Base-by-base conservation (phyloP, 1,140 invertebrate genomes). In the Conus ventricosus region DNA sequence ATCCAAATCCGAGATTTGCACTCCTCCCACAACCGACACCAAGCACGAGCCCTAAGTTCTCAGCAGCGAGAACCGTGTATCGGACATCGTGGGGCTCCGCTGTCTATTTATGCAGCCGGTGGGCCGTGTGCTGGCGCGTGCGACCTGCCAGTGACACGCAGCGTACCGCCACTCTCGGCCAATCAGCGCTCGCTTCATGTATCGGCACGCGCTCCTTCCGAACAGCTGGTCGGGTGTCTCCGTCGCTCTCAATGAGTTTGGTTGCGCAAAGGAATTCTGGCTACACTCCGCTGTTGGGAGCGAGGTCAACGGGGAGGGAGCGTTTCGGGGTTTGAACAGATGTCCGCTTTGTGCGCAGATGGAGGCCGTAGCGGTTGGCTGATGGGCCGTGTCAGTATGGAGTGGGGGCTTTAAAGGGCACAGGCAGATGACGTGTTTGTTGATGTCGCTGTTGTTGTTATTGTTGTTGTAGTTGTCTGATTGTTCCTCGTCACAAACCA, bases 211-310 rank as follows among this genome's bases (percentile, higher is more conserved):
- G 76, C 76, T 39, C 8, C 25, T 75, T 60, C 67, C 67, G 76
- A 78, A 78, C 76, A 78, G 76, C 76, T 78, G 76, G 76, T 39
- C 27, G 76, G 76, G 76, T 78, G 76, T 78, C 76, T 10, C 39
- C 39, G 39, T 39, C 39, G 39, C 76, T 78, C 76, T 78, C 76
- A 78, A 78, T 78, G 76, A 23, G n/a, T 78, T 78, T 39, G 76
- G 39, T 78, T 78, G 76, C 76, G 76, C 39, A 78, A 78, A 78
- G 76, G 76, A 78, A 78, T 78, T 23, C 20, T 71, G 67, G 67
- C 67, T 71, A 20, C 67, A 71, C 17, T 71, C 67, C 67, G 23
- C 67, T 23, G 20, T 23, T 71, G 6, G 23, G 67, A 13, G 67
- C 67, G 67, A 71, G 67, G 67, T 71, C 67, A 71, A 23, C 20